A percentile compares a stretch with the other conserved stretches of the same genome.
These are phyloP conservation scores for Brachypalpus laphriformis DNA, from an alignment of 2,888 invertebrate species.

Conservation along the genomic window DNA sequence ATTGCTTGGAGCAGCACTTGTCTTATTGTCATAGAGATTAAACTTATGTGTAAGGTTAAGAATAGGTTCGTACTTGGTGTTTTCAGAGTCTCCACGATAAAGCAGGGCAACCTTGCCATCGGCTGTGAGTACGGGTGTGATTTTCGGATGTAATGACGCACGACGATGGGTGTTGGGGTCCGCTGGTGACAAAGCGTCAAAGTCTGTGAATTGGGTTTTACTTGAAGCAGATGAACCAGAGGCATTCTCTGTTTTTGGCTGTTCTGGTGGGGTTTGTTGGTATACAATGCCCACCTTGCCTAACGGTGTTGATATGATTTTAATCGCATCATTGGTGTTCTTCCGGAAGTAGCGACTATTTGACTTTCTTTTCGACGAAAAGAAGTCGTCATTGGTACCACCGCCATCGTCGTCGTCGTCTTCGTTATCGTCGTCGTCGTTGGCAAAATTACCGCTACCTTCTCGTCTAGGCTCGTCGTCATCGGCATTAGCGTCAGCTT, in stretches of 20 bases:
- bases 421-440: conserved; percentile 77
- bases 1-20: conserved; percentile 72
- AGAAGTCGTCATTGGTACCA: conserved; percentile 79
- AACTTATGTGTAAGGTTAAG: conserved; percentile 82
- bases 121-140: conserved; percentile 83
- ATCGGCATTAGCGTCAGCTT: conserved; percentile 70
- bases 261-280: conserved; percentile 79
- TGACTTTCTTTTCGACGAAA: conserved; percentile 78
- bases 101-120: conserved; percentile 84
- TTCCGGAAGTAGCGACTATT: conserved; percentile 82
- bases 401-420: conserved; percentile 73
- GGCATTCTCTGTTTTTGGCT: conserved; percentile 71
- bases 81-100: conserved; percentile 83
- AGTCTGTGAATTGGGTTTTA: conserved; percentile 80
- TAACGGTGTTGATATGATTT: conserved; percentile 83
- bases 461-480: conserved; percentile 75
- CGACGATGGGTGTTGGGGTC: conserved; percentile 83
- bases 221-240: conserved; percentile 53
- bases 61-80: conserved; percentile 83
- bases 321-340: conserved; percentile 83
- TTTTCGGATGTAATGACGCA: conserved; percentile 82
- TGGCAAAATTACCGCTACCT: conserved; percentile 76
- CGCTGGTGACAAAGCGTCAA: conserved; percentile 81
- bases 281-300: conserved; percentile 83
- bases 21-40: conserved; percentile 76